These are phyloP conservation scores for Nannobrachium achirus DNA, from an alignment of 2,113 vertebrate genomes.

Conservation along the genomic window DNA sequence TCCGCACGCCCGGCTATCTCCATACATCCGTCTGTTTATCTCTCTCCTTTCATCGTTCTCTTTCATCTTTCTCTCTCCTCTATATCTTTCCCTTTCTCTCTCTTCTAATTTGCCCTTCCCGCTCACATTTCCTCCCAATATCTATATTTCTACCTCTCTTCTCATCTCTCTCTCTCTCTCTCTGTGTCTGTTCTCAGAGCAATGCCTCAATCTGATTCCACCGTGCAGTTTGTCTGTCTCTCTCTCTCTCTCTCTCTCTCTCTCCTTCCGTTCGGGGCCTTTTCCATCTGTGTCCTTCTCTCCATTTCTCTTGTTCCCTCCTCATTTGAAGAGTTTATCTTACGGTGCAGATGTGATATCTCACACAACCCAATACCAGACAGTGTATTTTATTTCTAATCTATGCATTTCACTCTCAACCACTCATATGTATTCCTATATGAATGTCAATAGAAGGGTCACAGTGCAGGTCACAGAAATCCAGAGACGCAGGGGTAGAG, in stretches of 20 bases:
- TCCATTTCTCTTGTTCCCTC: not conserved
- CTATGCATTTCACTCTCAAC: too few species aligned
- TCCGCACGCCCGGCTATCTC: constrained; percentile 3
- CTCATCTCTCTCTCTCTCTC: not conserved
- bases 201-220: not conserved
- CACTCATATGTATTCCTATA: too few species aligned
- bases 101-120: not conserved
- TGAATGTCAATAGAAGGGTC: not conserved
- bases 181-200: not conserved
- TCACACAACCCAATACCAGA: not conserved
- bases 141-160: not conserved
- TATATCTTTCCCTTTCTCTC: not conserved
- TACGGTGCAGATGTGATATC: constrained; percentile 24
- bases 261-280: not conserved
- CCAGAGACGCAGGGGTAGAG: constrained; percentile 1
- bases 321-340: constrained; percentile 36
- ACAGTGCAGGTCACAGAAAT: not conserved
- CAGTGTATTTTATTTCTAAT: too few species aligned
- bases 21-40: constrained; percentile 40
- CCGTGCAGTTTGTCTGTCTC: not conserved
- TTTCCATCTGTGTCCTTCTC: not conserved
- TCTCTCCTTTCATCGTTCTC: constrained; percentile 8
- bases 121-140: not conserved
- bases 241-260: constrained; percentile 43
- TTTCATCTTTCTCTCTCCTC: constrained; percentile 8